These are phyloP conservation scores for Mythimna ferrago DNA, from an alignment of 2,888 invertebrate species.

Conservation along the genomic window DNA sequence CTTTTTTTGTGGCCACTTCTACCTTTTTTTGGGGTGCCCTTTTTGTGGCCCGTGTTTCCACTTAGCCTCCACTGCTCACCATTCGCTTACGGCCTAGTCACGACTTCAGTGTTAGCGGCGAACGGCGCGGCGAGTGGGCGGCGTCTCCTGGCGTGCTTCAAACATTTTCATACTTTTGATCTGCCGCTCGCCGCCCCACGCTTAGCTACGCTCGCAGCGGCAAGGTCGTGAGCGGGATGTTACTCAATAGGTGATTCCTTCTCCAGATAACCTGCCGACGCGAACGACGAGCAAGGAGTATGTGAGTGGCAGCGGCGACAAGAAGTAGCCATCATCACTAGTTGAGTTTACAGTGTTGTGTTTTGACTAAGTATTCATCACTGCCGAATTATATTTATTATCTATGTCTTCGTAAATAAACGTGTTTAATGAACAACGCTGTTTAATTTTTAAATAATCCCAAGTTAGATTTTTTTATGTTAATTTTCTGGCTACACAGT, in stretches of 20 bases:
- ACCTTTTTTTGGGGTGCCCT: no score
- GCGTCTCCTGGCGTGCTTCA: no score
- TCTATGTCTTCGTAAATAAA: constrained; percentile 39
- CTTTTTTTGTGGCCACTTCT: no score
- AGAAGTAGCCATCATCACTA: constrained; percentile 65
- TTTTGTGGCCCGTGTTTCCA: no score
- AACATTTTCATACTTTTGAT: no score
- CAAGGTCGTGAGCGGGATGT: no score
- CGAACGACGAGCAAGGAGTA: constrained; percentile 85
- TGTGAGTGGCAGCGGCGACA: constrained; percentile 79
- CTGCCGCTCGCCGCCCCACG: no score
- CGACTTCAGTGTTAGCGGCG: no score
- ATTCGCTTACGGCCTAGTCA: no score
- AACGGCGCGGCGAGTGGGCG: no score
- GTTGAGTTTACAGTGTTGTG: constrained; percentile 17
- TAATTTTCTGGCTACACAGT: neutral
- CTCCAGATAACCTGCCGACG: constrained; percentile 77
- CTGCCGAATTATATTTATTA: constrained; percentile 37
- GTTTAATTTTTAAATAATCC: neutral
- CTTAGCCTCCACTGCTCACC: no score
- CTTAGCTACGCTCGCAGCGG: no score
- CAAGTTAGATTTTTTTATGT: neutral
- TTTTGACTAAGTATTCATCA: constrained; percentile 40
- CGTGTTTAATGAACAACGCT: constrained; percentile 20
- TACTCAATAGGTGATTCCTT: neutral